phyloP scores from a whole-genome alignment of 2,797 vertebrate species.

The Orientallactaga sibirica region DNA sequence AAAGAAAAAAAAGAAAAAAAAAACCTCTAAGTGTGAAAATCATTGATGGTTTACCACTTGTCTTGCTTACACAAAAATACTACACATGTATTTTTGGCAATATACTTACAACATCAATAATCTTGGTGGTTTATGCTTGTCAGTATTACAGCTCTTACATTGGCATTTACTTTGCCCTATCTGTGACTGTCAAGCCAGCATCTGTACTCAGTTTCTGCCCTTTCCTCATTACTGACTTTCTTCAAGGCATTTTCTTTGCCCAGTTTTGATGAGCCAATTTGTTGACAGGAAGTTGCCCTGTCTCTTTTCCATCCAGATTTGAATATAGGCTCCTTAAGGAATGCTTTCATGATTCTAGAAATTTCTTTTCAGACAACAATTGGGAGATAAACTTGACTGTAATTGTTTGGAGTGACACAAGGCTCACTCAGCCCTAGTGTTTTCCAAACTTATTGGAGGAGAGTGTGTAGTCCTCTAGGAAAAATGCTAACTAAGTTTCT shows the following conservation, averaged over 20 bases:
- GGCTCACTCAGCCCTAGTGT: background rate
- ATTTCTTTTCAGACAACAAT: constrained; percentile 49
- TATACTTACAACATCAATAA: constrained; percentile 8
- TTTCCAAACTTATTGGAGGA: constrained; percentile 3
- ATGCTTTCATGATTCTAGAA: constrained; percentile 31
- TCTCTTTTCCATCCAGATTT: background rate
- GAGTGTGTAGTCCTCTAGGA: background rate
- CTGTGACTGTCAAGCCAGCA: background rate
- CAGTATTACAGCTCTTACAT: background rate
- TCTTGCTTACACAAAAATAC: background rate
- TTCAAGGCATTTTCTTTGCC: background rate
- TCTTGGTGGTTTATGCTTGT: constrained; percentile 1
- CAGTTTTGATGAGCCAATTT: background rate
- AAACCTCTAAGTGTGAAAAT: background rate
- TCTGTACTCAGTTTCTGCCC: background rate
- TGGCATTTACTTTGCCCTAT: background rate
- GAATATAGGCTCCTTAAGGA: constrained; percentile 30
- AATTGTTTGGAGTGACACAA: constrained; percentile 48
- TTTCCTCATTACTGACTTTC: background rate
- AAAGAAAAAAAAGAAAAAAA: background rate
- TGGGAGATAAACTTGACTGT: constrained; percentile 46
- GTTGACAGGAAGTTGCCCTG: background rate
- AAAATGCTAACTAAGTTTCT: constrained; percentile 20
- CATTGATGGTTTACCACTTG: background rate
- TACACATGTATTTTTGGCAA: constrained; percentile 11